These are phyloP conservation scores for Tylochromis polylepis DNA, from an alignment of 2,113 vertebrate species.

Conservation along the genomic window DNA sequence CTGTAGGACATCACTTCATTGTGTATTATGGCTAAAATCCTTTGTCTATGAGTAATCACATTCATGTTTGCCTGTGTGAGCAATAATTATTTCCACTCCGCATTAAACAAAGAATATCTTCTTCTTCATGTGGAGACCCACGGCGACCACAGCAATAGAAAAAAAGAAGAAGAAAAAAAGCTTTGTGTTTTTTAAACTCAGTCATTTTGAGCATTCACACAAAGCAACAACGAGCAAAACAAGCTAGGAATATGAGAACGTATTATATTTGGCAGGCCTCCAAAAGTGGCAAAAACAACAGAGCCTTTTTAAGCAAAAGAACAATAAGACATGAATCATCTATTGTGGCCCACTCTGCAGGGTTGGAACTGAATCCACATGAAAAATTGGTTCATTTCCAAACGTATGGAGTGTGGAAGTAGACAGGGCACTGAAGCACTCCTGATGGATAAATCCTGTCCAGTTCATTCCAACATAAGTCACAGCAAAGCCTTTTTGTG, in stretches of 20 bases:
- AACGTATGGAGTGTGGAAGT: not conserved
- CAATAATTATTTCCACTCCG: constrained; percentile 7
- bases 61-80: not conserved
- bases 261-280: constrained; percentile 54
- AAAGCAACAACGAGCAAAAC: constrained; percentile 33
- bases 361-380: constrained; percentile 11
- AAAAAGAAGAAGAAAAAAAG: not conserved
- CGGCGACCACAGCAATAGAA: not conserved
- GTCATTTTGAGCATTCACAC: constrained; percentile 3
- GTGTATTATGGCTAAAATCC: not conserved
- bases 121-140: constrained; percentile 4
- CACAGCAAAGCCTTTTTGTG: not conserved
- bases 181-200: not conserved
- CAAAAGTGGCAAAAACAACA: constrained; percentile 37
- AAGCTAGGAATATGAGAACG: constrained; percentile 6
- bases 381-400: constrained; percentile 22
- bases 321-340: constrained; percentile 72
- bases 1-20: not conserved
- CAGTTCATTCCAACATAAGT: not conserved
- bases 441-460: not conserved
- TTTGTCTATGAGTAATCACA: constrained; percentile 8
- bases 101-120: constrained; percentile 33
- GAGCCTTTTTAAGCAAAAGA: constrained; percentile 40
- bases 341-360: constrained; percentile 37
- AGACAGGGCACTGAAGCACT: not conserved